Evolutionary conservation across 2,113 vertebrate genomes (phyloP).

Genomic region (Indicator maculatus): DNA sequence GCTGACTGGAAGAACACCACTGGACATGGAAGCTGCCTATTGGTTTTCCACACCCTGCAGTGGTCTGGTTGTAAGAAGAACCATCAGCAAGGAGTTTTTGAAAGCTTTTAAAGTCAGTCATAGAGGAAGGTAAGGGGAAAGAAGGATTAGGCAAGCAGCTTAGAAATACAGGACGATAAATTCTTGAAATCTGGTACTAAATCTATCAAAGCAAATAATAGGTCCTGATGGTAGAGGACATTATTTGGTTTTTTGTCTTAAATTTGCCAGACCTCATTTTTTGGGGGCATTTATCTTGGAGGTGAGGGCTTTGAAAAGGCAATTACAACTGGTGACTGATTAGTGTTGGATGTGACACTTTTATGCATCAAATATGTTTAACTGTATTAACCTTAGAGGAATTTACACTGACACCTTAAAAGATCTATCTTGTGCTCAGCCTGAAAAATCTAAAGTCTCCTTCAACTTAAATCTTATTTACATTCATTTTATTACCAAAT

Average conservation of each 20-base stretch:
- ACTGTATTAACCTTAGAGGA: constrained; percentile 70
- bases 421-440: constrained; percentile 37
- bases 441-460: constrained; percentile 54
- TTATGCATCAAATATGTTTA: constrained; percentile 72
- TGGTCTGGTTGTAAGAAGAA: neutral
- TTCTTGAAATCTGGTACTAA: constrained; percentile 34
- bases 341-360: constrained; percentile 60
- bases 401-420: constrained; percentile 54
- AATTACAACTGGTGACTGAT: constrained; percentile 68
- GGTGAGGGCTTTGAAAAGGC: constrained; percentile 61
- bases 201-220: constrained; percentile 63
- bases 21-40: accelerated
- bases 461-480: constrained; percentile 70
- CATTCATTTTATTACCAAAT: constrained; percentile 67
- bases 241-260: constrained; percentile 46
- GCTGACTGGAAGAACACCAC: neutral
- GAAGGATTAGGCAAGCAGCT: constrained; percentile 1
- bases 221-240: neutral
- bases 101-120: neutral
- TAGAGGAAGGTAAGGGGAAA: neutral
- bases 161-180: constrained; percentile 39
- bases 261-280: constrained; percentile 34
- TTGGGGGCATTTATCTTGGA: constrained; percentile 12
- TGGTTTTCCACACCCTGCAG: neutral
- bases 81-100: neutral